A percentile compares a stretch with the other conserved stretches of the same genome.
Evolutionary conservation across 2,113 vertebrate genomes (phyloP).

Genomic region (Calyptommatus sinebrachiatus): DNA sequence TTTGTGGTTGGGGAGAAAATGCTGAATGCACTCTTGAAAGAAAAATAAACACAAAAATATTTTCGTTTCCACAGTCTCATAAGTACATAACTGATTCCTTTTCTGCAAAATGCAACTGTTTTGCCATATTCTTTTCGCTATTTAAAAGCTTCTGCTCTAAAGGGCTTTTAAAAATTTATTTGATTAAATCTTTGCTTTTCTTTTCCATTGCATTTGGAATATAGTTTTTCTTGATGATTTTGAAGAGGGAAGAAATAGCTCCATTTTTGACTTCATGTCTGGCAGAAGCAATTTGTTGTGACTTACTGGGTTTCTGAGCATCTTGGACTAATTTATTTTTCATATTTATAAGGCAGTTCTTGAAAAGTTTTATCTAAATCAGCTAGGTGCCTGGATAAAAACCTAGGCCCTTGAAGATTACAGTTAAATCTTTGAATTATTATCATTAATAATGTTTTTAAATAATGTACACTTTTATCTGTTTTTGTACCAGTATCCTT

Average conservation of each 20-base stretch:
- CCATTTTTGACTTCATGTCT: conserved; percentile 49
- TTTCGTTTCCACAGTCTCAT: background rate
- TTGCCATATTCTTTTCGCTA: conserved; percentile 42
- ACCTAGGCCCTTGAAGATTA: conserved; percentile 33
- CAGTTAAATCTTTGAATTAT: conserved; percentile 43
- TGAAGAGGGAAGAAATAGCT: conserved; percentile 44
- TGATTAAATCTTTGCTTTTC: background rate
- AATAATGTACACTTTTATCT: too few species aligned
- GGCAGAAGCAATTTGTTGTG: conserved; percentile 37
- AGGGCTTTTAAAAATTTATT: conserved; percentile 32
- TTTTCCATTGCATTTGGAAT: conserved; percentile 17
- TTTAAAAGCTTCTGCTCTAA: conserved; percentile 33
- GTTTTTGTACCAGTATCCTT: too few species aligned
- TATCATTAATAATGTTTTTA: too few species aligned
- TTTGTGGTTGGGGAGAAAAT: conserved; percentile 13
- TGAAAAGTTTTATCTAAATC: conserved; percentile 35
- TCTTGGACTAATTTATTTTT: conserved; percentile 50
- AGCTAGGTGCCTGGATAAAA: conserved; percentile 52
- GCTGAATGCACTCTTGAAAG: conserved; percentile 4
- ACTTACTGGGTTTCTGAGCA: conserved; percentile 30
- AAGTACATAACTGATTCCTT: conserved; percentile 32
- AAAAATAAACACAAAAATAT: conserved; percentile 29
- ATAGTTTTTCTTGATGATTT: conserved; percentile 45
- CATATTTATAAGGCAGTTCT: conserved; percentile 48
- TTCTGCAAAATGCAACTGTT: conserved; percentile 21